Conservation (phyloP, 2,113 vertebrate species). For the Mugil cephalus region DNA sequence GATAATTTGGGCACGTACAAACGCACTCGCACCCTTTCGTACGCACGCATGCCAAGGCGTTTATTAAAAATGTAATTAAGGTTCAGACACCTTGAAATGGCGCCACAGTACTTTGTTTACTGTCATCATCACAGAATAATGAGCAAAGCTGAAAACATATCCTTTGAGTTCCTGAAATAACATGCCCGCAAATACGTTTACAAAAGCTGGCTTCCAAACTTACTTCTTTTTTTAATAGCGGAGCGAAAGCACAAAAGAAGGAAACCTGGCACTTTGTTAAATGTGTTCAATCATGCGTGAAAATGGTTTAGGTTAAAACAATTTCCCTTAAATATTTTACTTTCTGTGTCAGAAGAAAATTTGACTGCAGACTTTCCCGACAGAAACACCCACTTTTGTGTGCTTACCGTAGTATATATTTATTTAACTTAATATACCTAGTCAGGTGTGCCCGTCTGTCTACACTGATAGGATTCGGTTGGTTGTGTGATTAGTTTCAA, state of each 20-base stretch:
- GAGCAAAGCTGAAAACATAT: conserved; percentile 53
- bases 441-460: neutral
- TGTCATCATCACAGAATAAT: conserved; percentile 66
- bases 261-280: conserved; percentile 33
- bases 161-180: conserved; percentile 65
- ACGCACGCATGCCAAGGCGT: conserved; percentile 48
- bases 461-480: neutral
- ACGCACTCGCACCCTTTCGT: conserved; percentile 17
- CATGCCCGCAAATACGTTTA: conserved; percentile 15
- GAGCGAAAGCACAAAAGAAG: conserved; percentile 13
- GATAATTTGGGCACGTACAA: conserved; percentile 41
- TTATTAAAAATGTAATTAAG: conserved; percentile 80
- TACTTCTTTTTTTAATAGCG: conserved; percentile 22
- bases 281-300: conserved; percentile 26
- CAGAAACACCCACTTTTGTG: neutral
- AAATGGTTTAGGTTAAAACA: conserved; percentile 15
- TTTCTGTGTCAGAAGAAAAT: neutral
- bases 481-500: conserved; percentile 12
- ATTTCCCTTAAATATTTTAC: conserved; percentile 3
- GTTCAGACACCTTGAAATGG: conserved; percentile 77
- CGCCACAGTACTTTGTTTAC: conserved; percentile 68
- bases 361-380: neutral
- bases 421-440: neutral
- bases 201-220: conserved; percentile 28
- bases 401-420: neutral